Conservation (phyloP, 1,140 invertebrate genomes). For the Zaprionus camerounensis region DNA sequence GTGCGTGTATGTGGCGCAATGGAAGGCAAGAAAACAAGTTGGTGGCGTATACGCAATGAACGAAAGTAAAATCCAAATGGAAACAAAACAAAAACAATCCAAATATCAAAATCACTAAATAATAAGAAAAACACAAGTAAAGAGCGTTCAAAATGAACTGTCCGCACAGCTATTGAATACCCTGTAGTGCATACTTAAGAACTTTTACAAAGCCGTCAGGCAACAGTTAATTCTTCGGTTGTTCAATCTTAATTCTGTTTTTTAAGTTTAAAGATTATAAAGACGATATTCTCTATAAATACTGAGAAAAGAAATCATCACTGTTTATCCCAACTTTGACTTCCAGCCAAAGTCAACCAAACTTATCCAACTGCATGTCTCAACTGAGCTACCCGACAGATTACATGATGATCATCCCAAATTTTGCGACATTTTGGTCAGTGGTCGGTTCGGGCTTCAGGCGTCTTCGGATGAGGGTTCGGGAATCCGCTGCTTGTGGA, state of each 20-base stretch:
- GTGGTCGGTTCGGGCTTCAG: conserved; percentile 6
- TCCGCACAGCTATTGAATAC: not conserved
- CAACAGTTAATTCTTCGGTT: too few species aligned
- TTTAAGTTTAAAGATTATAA: too few species aligned
- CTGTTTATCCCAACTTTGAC: too few species aligned
- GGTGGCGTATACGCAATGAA: conserved; percentile 59
- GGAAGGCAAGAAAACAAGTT: conserved; percentile 56
- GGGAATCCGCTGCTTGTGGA: conserved; percentile 49
- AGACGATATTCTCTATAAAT: too few species aligned
- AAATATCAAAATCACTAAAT: conserved; percentile 53
- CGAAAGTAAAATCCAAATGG: conserved; percentile 66
- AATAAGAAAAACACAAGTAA: conserved; percentile 21
- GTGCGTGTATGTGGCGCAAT: conserved; percentile 55
- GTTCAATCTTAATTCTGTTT: too few species aligned
- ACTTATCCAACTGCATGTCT: not conserved
- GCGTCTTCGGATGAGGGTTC: conserved; percentile 7
- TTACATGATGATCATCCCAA: conserved; percentile 5
- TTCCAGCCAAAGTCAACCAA: too few species aligned
- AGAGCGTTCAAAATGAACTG: not conserved
- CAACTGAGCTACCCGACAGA: not conserved
- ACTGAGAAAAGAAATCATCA: too few species aligned
- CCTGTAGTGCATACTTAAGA: not conserved
- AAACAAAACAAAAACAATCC: conserved; percentile 61
- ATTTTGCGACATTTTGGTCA: conserved; percentile 36
- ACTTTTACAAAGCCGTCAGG: too few species aligned